Conservation (phyloP, 2,113 vertebrate genomes). For the Channa maculata region DNA sequence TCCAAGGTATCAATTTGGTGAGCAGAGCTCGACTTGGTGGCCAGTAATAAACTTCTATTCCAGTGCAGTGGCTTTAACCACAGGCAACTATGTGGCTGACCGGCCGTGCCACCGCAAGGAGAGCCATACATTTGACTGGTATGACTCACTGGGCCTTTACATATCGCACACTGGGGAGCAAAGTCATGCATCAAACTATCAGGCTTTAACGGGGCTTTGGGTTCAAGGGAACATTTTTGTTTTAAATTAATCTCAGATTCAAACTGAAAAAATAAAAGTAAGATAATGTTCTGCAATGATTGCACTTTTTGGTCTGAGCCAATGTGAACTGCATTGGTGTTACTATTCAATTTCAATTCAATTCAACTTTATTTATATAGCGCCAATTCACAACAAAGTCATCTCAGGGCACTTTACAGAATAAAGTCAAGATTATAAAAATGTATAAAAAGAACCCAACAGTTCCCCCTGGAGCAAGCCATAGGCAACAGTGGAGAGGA, state of each 20-base stretch:
- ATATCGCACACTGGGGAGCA: constrained; percentile 28
- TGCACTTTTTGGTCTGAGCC: too few relatives aligned
- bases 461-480: too few relatives aligned
- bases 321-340: too few relatives aligned
- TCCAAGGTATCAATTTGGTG: constrained; percentile 77
- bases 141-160: constrained; percentile 55
- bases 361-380: too few relatives aligned
- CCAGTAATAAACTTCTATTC: constrained; percentile 82
- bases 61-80: constrained; percentile 68
- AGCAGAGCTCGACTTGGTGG: constrained; percentile 73
- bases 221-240: not conserved
- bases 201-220: constrained; percentile 24
- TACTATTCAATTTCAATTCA: too few relatives aligned
- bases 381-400: too few relatives aligned
- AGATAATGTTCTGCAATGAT: too few relatives aligned
- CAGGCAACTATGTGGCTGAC: constrained; percentile 72
- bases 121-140: constrained; percentile 56
- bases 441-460: too few relatives aligned
- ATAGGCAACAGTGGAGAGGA: too few relatives aligned
- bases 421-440: too few relatives aligned
- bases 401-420: too few relatives aligned
- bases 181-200: constrained; percentile 25
- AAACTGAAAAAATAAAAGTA: too few relatives aligned
- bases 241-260: constrained; percentile 14
- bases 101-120: constrained; percentile 55